A percentile compares a stretch with the other conserved stretches of the same genome.
Evolutionary conservation across 1,140 invertebrate genomes (phyloP).

Genomic region (Caenorhabditis brenneri): DNA sequence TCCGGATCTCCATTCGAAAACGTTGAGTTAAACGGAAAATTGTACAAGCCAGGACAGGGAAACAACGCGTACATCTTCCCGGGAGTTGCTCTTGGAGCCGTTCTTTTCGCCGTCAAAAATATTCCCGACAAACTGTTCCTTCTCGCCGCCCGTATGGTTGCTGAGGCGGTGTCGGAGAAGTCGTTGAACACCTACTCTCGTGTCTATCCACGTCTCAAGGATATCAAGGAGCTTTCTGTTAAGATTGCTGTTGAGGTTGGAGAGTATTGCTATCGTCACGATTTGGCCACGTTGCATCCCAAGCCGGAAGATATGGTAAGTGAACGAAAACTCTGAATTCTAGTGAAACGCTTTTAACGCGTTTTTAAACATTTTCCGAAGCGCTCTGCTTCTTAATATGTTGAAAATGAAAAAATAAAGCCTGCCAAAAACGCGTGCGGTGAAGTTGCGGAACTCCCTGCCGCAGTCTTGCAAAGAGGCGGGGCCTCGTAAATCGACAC

Average conservation of each 20-base stretch:
- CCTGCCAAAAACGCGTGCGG: too few relatives aligned
- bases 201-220: slow-evolving; percentile 88
- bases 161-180: slow-evolving; percentile 81
- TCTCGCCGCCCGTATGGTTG: slow-evolving; percentile 83
- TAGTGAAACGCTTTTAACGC: too few relatives aligned
- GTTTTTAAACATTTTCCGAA: too few relatives aligned
- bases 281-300: slow-evolving; percentile 73
- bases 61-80: slow-evolving; percentile 98
- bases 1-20: slow-evolving; percentile 89
- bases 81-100: slow-evolving; percentile 87
- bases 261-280: slow-evolving; percentile 83
- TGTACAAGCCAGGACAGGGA: slow-evolving; percentile 87
- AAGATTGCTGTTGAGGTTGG: slow-evolving; percentile 81
- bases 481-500: too few relatives aligned
- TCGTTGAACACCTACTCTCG: slow-evolving; percentile 83
- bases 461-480: too few relatives aligned
- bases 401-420: too few relatives aligned
- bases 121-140: slow-evolving; percentile 89
- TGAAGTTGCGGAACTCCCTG: too few relatives aligned
- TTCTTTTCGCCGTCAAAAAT: slow-evolving; percentile 80
- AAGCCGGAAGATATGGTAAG: slow-evolving; percentile 74
- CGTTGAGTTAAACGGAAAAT: slow-evolving; percentile 80
- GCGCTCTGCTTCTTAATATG: too few relatives aligned
- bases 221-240: slow-evolving; percentile 86
- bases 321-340: too few relatives aligned